A percentile compares a stretch with the other conserved stretches of the same genome.
Conservation (phyloP, 2,797 vertebrate species). For the Chaetophractus vellerosus region DNA sequence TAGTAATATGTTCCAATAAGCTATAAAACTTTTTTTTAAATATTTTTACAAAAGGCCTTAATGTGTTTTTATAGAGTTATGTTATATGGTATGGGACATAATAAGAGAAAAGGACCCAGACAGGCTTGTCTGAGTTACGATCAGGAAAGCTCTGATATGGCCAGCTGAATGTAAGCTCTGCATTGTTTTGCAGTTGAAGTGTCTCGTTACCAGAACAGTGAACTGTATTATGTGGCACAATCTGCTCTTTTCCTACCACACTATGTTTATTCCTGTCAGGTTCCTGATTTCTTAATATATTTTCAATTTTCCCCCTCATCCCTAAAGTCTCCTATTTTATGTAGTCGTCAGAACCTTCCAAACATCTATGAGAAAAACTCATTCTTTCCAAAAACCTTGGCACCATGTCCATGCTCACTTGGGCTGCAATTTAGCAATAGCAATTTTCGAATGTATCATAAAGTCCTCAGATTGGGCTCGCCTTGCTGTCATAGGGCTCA, state of each 20-base stretch:
- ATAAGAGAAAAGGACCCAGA: slow-evolving; percentile 80
- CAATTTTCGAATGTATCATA: slow-evolving; percentile 83
- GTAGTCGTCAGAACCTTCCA: slow-evolving; percentile 80
- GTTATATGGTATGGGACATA: slow-evolving; percentile 78
- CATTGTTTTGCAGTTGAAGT: slow-evolving; percentile 71
- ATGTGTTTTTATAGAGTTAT: slow-evolving; percentile 84
- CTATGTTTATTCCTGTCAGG: slow-evolving; percentile 83
- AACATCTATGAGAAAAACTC: slow-evolving; percentile 81
- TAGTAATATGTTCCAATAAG: slow-evolving; percentile 86
- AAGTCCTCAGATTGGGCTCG: slow-evolving; percentile 76
- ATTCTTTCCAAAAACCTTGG: slow-evolving; percentile 81
- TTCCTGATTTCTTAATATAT: slow-evolving; percentile 86
- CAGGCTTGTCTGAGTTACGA: slow-evolving; percentile 83
- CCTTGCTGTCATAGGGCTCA: slow-evolving; percentile 66
- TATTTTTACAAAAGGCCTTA: slow-evolving; percentile 85
- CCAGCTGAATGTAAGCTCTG: slow-evolving; percentile 76
- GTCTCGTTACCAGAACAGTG: slow-evolving; percentile 85
- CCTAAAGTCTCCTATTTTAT: slow-evolving; percentile 84
- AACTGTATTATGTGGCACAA: slow-evolving; percentile 79
- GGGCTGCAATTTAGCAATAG: slow-evolving; percentile 74
- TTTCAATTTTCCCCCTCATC: slow-evolving; percentile 86
- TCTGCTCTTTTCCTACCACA: slow-evolving; percentile 82
- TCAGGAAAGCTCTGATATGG: slow-evolving; percentile 83
- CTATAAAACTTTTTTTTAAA: slow-evolving; percentile 80
- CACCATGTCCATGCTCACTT: slow-evolving; percentile 67